Evolutionary conservation across 2,888 invertebrate species (phyloP).

Genomic region (Hypercompe scribonia): DNA sequence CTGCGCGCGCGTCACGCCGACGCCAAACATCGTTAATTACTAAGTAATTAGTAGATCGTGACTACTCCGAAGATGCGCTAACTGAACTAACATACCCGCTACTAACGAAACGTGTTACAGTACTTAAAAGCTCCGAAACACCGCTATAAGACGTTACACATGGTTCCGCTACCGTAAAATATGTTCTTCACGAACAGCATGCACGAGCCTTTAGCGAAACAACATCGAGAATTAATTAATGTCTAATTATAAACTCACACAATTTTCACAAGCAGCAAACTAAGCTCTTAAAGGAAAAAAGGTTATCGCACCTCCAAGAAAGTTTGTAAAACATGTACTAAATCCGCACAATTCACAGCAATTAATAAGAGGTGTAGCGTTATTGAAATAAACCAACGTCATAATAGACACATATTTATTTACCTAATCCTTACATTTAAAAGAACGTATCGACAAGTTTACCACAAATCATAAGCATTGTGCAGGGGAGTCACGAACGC

Average conservation of each 20-base stretch:
- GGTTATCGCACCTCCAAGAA: constrained; percentile 12
- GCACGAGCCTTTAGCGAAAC: constrained; percentile 10
- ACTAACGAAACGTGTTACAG: constrained; percentile 45
- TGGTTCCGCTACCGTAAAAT: constrained; percentile 30
- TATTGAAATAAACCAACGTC: constrained; percentile 23
- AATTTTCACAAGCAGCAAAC: constrained; percentile 13
- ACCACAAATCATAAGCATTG: constrained; percentile 81
- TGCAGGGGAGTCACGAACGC: constrained; percentile 75
- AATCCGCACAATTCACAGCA: not conserved
- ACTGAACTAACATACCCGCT: constrained; percentile 53
- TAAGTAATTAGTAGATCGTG: constrained; percentile 79
- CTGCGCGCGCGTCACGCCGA: constrained; percentile 73
- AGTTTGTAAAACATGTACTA: not conserved
- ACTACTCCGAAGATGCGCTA: constrained; percentile 66
- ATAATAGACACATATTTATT: constrained; percentile 43
- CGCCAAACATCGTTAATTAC: constrained; percentile 81
- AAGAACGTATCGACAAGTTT: constrained; percentile 43
- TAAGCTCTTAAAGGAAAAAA: constrained; percentile 2
- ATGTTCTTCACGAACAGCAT: constrained; percentile 13
- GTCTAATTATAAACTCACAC: constrained; percentile 18
- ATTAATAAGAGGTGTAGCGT: not conserved
- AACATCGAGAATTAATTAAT: constrained; percentile 14
- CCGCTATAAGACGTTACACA: constrained; percentile 25
- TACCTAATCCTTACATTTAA: constrained; percentile 46
- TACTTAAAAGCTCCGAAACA: constrained; percentile 34